Base-by-base conservation (phyloP, 2,888 invertebrate species). In the Balanococcus diminutus region DNA sequence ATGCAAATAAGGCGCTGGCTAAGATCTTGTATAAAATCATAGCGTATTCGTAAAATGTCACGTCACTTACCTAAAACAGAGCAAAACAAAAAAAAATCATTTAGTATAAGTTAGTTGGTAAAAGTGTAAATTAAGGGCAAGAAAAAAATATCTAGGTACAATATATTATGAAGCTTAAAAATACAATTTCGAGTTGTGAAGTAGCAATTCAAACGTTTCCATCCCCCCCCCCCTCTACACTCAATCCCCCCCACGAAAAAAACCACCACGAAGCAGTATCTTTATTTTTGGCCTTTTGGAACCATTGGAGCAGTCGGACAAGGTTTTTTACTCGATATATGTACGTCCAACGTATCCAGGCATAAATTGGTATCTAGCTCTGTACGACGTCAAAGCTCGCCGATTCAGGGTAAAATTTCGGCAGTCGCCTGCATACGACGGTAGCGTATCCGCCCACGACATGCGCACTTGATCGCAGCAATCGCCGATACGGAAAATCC, bases 31-130 rank as follows among this genome's bases (percentile, higher is more conserved):
- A 22, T 19, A 22, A 56, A 0, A 56, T 46, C n/a, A 6, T n/a
- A n/a, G n/a, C n/a, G n/a, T 42, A 9, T 46, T 46, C 16, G n/a
- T n/a, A 56, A 6, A 22, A 56, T 56, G 2, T 56, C 39, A n/a
- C 16, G n/a, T 46, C 31, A 79, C 75, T 79, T 79, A 79, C 75
- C 75, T 79, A 79, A 19, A 79, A 79, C 75, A 79, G 32, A 79
- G 9, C 19, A 36, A 36, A 79, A n/a, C n/a, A n/a, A 36, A 32
- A 79, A 36, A 19, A 79, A 67, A 28, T 14, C 16, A 67, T 16
- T 67, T 56, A 22, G 22, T 22, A 67, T 67, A 28, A 67, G 16
- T 67, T 56, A n/a, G n/a, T n/a, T n/a, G n/a, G n/a, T n/a, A n/a
- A n/a, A n/a, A n/a, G n/a, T n/a, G n/a, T n/a, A n/a, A n/a, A n/a